Conservation (phyloP, 2,113 vertebrate genomes). For the Spea multiplicata region DNA sequence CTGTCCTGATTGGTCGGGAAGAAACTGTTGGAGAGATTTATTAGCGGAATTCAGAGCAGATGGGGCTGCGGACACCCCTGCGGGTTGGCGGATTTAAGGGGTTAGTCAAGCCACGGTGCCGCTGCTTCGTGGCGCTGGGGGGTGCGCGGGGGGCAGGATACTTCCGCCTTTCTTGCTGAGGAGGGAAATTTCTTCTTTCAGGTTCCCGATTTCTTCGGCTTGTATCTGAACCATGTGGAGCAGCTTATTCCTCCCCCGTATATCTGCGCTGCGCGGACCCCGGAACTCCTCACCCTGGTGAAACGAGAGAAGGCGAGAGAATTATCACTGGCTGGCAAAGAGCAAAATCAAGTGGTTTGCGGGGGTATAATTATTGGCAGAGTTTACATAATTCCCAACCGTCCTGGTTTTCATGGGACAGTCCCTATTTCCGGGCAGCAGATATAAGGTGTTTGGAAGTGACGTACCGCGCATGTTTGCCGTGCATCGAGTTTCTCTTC, state of each 20-base stretch:
- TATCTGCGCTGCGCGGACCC: constrained; percentile 53
- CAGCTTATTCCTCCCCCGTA: constrained; percentile 61
- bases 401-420: no score
- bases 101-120: background rate
- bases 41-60: no score
- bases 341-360: background rate
- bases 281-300: constrained; percentile 71
- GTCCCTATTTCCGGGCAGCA: no score
- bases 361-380: background rate
- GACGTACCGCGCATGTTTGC: constrained; percentile 69
- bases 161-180: constrained; percentile 65
- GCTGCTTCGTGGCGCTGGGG: constrained; percentile 9
- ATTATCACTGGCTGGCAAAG: background rate
- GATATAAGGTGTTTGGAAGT: background rate
- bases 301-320: constrained; percentile 17
- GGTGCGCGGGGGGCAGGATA: constrained; percentile 61
- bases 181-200: constrained; percentile 68
- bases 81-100: background rate
- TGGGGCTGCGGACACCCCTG: no score
- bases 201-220: constrained; percentile 51
- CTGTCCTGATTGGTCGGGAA: no score
- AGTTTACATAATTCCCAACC: no score
- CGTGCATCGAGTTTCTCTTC: constrained; percentile 67
- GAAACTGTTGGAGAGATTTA: no score
- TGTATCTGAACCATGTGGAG: constrained; percentile 61